A percentile compares a stretch with the other conserved stretches of the same genome.
These are phyloP conservation scores for Agrotis puta DNA, from an alignment of 2,888 invertebrate species.

Conservation along the genomic window DNA sequence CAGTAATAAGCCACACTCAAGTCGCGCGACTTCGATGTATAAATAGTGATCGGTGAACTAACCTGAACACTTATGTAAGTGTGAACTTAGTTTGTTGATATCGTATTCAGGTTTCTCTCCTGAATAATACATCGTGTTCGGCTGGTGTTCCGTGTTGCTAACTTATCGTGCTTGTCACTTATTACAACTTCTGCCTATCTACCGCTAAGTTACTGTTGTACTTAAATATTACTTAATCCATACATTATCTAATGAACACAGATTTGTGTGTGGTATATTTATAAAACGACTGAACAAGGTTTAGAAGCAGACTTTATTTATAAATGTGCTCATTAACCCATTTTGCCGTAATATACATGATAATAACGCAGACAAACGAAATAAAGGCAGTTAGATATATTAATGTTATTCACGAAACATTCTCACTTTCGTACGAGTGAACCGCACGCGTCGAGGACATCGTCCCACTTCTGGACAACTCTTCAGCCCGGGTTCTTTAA, in stretches of 20 bases:
- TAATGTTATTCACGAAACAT: slow-evolving; percentile 11
- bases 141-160: slow-evolving; percentile 1
- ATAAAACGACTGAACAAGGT: neutral
- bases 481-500: neutral
- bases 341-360: neutral
- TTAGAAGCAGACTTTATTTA: neutral
- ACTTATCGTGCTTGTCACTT: slow-evolving; percentile 19
- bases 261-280: neutral
- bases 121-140: slow-evolving; percentile 44
- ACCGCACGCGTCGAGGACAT: neutral
- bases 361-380: slow-evolving; percentile 4
- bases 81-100: slow-evolving; percentile 25
- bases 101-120: slow-evolving; percentile 28
- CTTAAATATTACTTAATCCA: neutral
- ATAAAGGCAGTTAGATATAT: neutral
- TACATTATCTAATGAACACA: neutral
- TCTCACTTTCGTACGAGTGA: neutral
- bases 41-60: slow-evolving; percentile 21
- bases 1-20: neutral
- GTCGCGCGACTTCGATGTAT: neutral
- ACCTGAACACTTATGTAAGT: slow-evolving; percentile 11
- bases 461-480: neutral
- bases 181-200: neutral
- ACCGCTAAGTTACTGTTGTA: neutral
- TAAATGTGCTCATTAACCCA: slow-evolving; percentile 4